Conservation (phyloP, 2,113 vertebrate species). For the Rhegmatorhina hoffmannsi region DNA sequence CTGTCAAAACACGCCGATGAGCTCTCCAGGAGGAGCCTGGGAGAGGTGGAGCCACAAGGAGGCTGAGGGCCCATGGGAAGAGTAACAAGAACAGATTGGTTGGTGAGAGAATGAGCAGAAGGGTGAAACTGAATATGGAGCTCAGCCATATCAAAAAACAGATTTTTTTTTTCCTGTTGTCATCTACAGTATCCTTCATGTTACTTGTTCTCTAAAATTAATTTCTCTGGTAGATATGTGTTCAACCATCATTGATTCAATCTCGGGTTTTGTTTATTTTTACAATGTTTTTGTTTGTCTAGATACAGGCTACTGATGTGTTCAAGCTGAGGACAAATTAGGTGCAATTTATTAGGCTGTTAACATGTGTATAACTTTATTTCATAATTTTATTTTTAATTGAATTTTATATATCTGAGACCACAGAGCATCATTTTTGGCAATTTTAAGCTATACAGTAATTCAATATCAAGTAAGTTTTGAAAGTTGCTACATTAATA, state of each 20-base stretch:
- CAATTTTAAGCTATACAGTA: not conserved
- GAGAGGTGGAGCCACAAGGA: slow-evolving; percentile 14
- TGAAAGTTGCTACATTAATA: not conserved
- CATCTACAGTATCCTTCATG: not conserved
- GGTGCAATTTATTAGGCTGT: not conserved
- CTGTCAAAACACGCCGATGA: slow-evolving; percentile 56
- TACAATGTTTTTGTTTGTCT: not conserved
- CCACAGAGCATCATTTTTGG: not conserved
- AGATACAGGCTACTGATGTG: not conserved
- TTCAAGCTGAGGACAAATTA: not conserved
- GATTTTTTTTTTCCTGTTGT: not conserved
- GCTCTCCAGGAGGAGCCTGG: slow-evolving; percentile 55
- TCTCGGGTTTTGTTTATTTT: not conserved
- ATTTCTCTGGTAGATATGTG: not conserved
- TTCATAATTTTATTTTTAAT: not conserved
- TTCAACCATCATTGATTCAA: not conserved
- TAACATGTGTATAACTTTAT: not conserved
- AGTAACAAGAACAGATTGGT: slow-evolving; percentile 40
- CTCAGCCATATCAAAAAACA: not conserved
- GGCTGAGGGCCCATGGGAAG: slow-evolving; percentile 54
- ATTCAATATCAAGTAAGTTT: not conserved
- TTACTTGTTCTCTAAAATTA: not conserved
- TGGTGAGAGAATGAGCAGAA: not conserved
- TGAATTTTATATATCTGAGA: not conserved
- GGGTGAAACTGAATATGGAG: not conserved